Conservation (phyloP, 2,113 vertebrate genomes). For the Ovis aries region DNA sequence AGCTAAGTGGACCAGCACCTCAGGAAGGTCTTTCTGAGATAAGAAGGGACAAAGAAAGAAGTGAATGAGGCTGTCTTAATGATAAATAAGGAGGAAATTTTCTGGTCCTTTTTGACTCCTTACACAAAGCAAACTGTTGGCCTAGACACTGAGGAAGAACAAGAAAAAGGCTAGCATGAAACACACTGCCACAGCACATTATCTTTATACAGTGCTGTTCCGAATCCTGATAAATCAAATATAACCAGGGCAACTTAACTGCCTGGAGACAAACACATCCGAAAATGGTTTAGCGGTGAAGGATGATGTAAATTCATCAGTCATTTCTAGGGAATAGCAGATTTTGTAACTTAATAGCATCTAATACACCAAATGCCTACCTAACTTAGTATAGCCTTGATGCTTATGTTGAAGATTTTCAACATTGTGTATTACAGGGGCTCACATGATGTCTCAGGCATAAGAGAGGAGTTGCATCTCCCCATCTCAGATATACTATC, state of each 20-base stretch:
- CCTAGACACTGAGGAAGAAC: background rate
- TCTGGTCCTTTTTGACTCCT: background rate
- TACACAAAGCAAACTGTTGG: background rate
- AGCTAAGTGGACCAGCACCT: background rate
- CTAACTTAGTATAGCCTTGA: background rate
- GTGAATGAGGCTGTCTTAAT: background rate
- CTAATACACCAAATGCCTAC: background rate
- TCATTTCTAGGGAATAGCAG: background rate
- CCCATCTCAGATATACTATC: background rate
- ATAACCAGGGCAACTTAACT: background rate
- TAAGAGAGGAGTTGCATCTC: background rate
- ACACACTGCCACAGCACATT: accelerated
- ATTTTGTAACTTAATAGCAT: background rate
- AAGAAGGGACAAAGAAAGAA: background rate
- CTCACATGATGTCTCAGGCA: background rate
- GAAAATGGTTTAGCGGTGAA: background rate
- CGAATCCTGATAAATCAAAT: background rate
- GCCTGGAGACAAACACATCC: background rate
- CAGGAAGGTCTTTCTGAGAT: background rate
- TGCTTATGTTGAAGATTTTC: background rate
- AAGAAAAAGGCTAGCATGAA: background rate
- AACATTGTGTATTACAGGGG: background rate
- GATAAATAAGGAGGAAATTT: background rate
- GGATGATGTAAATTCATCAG: background rate
- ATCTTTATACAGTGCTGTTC: background rate